Conservation (phyloP, 53 echinoderm and acorn worm genomes). For the Holothuria scabra region DNA sequence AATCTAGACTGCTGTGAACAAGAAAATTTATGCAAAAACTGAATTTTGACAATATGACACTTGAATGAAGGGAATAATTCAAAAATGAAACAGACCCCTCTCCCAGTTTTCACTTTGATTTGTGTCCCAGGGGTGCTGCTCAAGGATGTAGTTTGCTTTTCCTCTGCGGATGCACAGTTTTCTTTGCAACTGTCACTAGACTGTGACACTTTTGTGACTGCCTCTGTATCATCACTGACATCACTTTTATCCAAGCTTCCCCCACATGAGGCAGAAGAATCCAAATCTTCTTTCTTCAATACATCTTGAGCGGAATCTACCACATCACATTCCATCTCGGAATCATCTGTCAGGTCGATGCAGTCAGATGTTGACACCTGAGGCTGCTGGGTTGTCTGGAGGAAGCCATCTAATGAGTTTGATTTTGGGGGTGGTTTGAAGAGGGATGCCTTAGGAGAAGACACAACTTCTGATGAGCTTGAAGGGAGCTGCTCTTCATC, state of each 20-base stretch:
- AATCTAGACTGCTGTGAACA: too few relatives aligned
- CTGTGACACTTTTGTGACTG: background rate
- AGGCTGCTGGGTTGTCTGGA: conserved; percentile 89
- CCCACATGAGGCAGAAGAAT: background rate
- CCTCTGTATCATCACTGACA: background rate
- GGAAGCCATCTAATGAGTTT: conserved; percentile 73
- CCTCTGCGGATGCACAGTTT: background rate
- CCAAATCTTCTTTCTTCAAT: background rate
- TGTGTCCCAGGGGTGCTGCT: background rate
- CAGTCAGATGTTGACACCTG: conserved; percentile 64
- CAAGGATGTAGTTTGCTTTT: background rate
- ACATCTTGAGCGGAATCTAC: conserved; percentile 25
- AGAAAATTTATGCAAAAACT: too few relatives aligned
- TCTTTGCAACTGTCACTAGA: background rate
- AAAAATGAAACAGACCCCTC: conserved; percentile 28
- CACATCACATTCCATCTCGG: conserved; percentile 29
- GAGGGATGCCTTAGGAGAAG: conserved; percentile 21
- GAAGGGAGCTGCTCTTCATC: conserved; percentile 81
- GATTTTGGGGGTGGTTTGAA: conserved; percentile 43
- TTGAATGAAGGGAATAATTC: too few relatives aligned
- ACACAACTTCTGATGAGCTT: conserved; percentile 72
- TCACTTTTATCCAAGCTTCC: background rate
- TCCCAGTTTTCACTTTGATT: background rate
- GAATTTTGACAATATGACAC: too few relatives aligned
- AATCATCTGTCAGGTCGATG: conserved; percentile 44